Evolutionary conservation across 2,888 invertebrate species (phyloP).

Genomic region (Bombylius major): DNA sequence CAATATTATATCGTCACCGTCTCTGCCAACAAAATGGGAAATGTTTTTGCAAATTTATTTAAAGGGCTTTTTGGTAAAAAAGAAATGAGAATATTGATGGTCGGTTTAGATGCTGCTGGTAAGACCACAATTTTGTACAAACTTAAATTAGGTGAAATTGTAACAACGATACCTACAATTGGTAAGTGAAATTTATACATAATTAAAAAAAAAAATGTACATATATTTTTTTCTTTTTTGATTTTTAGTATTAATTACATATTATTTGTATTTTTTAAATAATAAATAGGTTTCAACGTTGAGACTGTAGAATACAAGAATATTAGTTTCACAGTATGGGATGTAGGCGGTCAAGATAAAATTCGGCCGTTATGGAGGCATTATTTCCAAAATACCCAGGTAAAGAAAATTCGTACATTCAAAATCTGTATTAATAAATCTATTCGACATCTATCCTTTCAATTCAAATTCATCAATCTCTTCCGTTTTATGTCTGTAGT

Average conservation of each 20-base stretch:
- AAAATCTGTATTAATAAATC: no score
- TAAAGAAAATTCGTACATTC: constrained; percentile 21
- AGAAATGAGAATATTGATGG: constrained; percentile 99
- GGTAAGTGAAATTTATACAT: constrained; percentile 49
- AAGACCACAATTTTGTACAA: constrained; percentile 99
- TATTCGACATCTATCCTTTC: no score
- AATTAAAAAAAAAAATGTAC: neutral
- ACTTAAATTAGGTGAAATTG: constrained; percentile 99
- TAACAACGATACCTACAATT: constrained; percentile 99
- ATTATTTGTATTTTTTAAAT: neutral
- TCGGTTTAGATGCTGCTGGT: constrained; percentile 98
- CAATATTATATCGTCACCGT: no score
- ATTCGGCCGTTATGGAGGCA: constrained; percentile 96
- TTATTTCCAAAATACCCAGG: constrained; percentile 96
- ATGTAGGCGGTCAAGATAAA: constrained; percentile 96
- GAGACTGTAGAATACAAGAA: constrained; percentile 99
- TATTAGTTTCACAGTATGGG: constrained; percentile 98
- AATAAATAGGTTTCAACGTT: constrained; percentile 82
- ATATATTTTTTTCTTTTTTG: neutral
- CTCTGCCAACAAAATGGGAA: constrained; percentile 65
- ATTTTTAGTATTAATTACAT: neutral
- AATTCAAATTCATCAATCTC: no score
- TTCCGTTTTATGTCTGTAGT: no score
- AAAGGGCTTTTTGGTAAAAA: constrained; percentile 99
- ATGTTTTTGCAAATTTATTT: constrained; percentile 93